phyloP scores from a whole-genome alignment of 1,140 invertebrate species.

The Tetramorium alpestre region DNA sequence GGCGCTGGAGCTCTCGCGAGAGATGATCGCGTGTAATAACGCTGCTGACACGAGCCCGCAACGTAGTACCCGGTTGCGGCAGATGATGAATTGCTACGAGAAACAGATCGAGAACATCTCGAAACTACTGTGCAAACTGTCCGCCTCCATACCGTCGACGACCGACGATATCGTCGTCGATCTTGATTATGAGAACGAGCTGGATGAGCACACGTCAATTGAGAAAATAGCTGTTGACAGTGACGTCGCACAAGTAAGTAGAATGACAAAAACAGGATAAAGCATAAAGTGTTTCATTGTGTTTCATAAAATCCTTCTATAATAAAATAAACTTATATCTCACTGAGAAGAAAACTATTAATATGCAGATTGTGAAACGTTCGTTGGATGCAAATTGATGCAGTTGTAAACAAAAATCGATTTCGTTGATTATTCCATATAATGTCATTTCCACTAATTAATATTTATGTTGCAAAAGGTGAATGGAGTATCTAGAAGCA shows the following conservation, averaged over 20 bases:
- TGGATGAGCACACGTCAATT: not conserved
- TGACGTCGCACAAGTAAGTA: conserved; percentile 10
- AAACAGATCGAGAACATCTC: conserved; percentile 74
- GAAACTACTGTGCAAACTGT: conserved; percentile 60
- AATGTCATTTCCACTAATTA: not conserved
- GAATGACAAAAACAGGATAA: not conserved
- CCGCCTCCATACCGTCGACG: conserved; percentile 25
- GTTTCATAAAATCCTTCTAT: not conserved
- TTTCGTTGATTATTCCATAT: not conserved
- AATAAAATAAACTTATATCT: not conserved
- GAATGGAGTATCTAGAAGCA: not conserved
- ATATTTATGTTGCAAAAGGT: conserved; percentile 16
- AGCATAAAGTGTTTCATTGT: not conserved
- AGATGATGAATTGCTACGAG: conserved; percentile 74
- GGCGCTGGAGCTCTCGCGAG: conserved; percentile 31
- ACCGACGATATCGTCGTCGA: conserved; percentile 8
- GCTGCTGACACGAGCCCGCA: conserved; percentile 40
- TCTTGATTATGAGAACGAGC: conserved; percentile 22
- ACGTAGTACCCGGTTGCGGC: conserved; percentile 62
- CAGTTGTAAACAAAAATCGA: not conserved
- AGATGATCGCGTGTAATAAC: conserved; percentile 44
- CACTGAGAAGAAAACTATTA: not conserved
- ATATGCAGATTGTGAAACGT: not conserved
- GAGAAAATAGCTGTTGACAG: not conserved
- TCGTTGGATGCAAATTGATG: not conserved